Conservation (phyloP, 2,888 invertebrate genomes). For the Macaria liturata region DNA sequence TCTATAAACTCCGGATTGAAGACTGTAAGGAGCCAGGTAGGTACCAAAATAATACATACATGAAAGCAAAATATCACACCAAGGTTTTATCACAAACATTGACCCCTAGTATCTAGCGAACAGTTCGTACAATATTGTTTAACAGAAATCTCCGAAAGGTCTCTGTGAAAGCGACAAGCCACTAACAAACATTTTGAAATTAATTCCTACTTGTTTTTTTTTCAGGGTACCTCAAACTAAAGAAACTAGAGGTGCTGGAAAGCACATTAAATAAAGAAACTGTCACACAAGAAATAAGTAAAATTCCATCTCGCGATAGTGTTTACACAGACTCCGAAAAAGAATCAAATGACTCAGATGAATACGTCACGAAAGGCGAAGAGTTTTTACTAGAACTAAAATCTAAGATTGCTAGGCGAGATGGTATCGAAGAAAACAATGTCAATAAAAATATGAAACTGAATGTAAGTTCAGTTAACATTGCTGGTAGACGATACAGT, state of each 20-base stretch:
- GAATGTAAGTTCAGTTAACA: conserved; percentile 35
- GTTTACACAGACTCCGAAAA: conserved; percentile 74
- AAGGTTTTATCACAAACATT: too few relatives aligned
- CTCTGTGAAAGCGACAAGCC: too few relatives aligned
- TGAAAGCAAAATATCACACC: too few relatives aligned
- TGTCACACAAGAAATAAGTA: conserved; percentile 39
- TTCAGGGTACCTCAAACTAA: conserved; percentile 84
- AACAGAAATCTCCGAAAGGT: too few relatives aligned
- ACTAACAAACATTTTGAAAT: not conserved
- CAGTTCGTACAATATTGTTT: too few relatives aligned
- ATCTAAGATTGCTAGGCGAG: conserved; percentile 42
- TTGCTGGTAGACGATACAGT: conserved; percentile 53
- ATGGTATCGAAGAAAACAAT: conserved; percentile 23
- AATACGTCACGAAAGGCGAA: conserved; percentile 54
- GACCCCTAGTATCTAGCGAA: too few relatives aligned
- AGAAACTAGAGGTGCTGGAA: conserved; percentile 77
- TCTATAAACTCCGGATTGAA: conserved; percentile 85
- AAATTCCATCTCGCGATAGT: conserved; percentile 61
- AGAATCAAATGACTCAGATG: conserved; percentile 70
- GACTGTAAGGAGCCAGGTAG: conserved; percentile 74
- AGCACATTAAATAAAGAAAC: conserved; percentile 63
- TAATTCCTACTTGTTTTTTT: conserved; percentile 27
- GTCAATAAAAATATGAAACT: conserved; percentile 36
- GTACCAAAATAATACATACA: too few relatives aligned
- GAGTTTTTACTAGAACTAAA: conserved; percentile 55